A percentile compares a stretch with the other conserved stretches of the same genome.
Conservation (phyloP, 2,797 vertebrate species). For the Sciurus carolinensis region DNA sequence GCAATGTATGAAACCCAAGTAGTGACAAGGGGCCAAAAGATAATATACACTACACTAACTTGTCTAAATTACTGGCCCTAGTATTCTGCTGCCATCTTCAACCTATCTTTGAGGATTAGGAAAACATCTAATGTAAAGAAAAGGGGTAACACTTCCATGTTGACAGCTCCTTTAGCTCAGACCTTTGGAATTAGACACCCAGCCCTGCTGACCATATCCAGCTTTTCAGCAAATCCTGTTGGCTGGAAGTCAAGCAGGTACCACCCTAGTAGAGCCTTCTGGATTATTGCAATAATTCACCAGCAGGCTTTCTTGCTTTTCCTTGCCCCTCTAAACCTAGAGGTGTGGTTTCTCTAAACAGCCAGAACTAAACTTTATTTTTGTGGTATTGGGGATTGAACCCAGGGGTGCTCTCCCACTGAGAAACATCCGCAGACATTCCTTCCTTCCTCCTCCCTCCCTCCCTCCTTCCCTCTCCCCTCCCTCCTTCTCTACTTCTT, state of each 20-base stretch:
- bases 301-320: background rate
- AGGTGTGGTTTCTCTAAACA: background rate
- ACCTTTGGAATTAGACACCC: background rate
- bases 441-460: too few relatives aligned
- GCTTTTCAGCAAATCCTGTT: slow-evolving; percentile 9
- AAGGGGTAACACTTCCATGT: background rate
- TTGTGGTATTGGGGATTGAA: too few relatives aligned
- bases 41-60: background rate
- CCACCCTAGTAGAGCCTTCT: background rate
- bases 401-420: too few relatives aligned
- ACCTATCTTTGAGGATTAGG: background rate
- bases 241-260: background rate
- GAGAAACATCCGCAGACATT: too few relatives aligned
- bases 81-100: background rate
- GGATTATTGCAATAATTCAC: slow-evolving; percentile 3
- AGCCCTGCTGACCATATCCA: background rate
- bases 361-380: background rate
- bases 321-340: background rate
- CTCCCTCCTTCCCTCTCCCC: too few relatives aligned
- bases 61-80: background rate
- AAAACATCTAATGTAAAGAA: background rate
- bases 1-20: background rate
- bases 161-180: background rate
- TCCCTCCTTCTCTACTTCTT: too few relatives aligned
- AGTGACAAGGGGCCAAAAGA: background rate